Base-by-base conservation (phyloP, 1,140 invertebrate genomes). In the Drosophila orena region DNA sequence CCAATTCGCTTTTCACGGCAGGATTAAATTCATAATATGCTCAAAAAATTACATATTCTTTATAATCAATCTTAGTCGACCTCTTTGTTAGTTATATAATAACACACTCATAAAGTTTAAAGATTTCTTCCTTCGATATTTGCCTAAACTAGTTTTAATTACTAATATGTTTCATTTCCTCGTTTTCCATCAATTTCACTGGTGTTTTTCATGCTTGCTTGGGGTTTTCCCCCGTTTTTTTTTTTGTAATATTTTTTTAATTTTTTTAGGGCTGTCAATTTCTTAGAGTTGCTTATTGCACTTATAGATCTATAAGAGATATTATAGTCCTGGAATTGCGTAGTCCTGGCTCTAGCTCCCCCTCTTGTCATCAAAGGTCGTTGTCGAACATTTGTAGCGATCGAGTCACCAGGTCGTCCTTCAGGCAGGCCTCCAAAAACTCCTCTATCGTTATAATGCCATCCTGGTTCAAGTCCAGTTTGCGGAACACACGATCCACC, bases 371-470 rank as follows among this genome's bases (percentile, higher is more conserved):
- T 92, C 91, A 92, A 91, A 92, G 91, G 75, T 92, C 95, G 78
- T 94, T 95, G 92, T 97, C 96, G 91, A 97, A 97, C 95, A 97
- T 96, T 92, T 96, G 96, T 92, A 97, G 92, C 22, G 96, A 97
- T 44, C 95, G 95, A 50, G 96, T 96, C 91, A 97, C 96, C 68
- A 97, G 94, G 91, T 97, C 96, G 84, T 97, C 96, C 94, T 97
- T 98, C 73, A 98, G 94, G 93, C 98, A 99, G 75, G 97, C 97
- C 93, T 98, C 97, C 91, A 98, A 96, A 93, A 99, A 99, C 94
- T 99, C 97, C 93, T 98, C 97, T 93, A 98, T 97, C 65, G 98
- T 98, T 91, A 98, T 98, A 57, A 98, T 97, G 57, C 97, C 98
- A 92, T 98, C 97, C 92, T 97, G 96, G 93, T 98, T 98, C 64